Percentiles rank a stretch among this genome's conserved stretches.
phyloP scores from a whole-genome alignment of 2,113 vertebrate genomes.

The Scopus umbretta region DNA sequence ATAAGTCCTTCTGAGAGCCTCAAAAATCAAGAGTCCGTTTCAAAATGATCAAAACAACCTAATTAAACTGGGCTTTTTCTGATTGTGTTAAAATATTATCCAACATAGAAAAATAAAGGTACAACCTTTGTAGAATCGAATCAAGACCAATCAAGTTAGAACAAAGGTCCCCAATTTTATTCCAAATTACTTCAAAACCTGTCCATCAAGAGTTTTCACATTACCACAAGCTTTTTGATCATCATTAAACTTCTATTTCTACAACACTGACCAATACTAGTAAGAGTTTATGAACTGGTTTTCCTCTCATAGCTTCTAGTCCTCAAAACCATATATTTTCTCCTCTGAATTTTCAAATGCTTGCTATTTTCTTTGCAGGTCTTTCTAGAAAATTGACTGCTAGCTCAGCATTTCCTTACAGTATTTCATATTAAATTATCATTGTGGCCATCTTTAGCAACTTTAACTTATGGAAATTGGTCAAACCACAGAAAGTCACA shows the following conservation, averaged over 20 bases:
- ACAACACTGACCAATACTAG: background rate
- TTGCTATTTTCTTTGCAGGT: background rate
- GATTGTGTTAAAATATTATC: background rate
- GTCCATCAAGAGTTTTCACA: background rate
- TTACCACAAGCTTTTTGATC: background rate
- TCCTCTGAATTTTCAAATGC: background rate
- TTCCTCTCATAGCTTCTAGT: background rate
- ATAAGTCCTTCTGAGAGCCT: background rate
- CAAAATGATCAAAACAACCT: background rate
- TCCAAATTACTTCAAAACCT: background rate
- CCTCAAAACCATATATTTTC: background rate
- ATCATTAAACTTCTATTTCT: background rate
- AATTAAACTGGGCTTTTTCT: background rate
- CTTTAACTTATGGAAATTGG: background rate
- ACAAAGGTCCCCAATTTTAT: background rate
- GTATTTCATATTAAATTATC: background rate
- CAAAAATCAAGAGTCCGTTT: background rate
- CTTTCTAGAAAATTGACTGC: background rate
- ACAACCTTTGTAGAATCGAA: background rate
- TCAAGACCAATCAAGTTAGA: background rate
- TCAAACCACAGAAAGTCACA: constrained; percentile 33
- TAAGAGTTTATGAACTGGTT: background rate
- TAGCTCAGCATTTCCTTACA: background rate
- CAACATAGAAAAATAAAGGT: background rate
- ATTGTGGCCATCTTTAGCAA: background rate